A percentile compares a stretch with the other conserved stretches of the same genome.
Conservation (phyloP, 2,113 vertebrate genomes). For the Epinephelus lanceolatus region DNA sequence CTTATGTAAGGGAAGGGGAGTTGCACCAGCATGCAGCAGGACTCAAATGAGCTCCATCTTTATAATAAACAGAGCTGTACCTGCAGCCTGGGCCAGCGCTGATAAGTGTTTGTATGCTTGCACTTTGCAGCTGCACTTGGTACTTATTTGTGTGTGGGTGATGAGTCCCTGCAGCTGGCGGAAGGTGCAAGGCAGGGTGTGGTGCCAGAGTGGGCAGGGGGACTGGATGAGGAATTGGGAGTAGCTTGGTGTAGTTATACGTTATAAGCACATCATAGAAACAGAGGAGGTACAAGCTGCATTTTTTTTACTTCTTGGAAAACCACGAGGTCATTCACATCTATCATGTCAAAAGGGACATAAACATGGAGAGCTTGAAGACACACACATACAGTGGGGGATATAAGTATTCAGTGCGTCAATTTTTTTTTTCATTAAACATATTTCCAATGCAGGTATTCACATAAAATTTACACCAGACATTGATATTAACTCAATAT, state of each 20-base stretch:
- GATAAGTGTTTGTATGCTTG: slow-evolving; percentile 47
- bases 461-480: too few relatives aligned
- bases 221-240: slow-evolving; percentile 24
- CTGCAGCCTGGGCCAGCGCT: not conserved
- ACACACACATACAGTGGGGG: too few relatives aligned
- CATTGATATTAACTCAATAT: too few relatives aligned
- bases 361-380: too few relatives aligned
- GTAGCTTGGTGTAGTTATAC: slow-evolving; percentile 10
- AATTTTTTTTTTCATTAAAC: not conserved
- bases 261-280: slow-evolving; percentile 30
- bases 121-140: slow-evolving; percentile 28
- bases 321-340: too few relatives aligned
- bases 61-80: slow-evolving; percentile 54
- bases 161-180: slow-evolving; percentile 49
- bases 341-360: too few relatives aligned
- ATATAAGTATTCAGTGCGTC: too few relatives aligned
- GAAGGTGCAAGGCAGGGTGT: slow-evolving; percentile 53
- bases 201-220: slow-evolving; percentile 31
- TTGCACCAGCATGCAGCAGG: not conserved
- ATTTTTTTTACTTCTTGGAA: too few relatives aligned
- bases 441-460: too few relatives aligned
- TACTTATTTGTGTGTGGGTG: slow-evolving; percentile 32
- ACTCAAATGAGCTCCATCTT: not conserved
- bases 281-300: slow-evolving; percentile 73
- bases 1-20: not conserved